Evolutionary conservation across 2,797 vertebrate genomes (phyloP).

Genomic region (Enoplosus armatus): DNA sequence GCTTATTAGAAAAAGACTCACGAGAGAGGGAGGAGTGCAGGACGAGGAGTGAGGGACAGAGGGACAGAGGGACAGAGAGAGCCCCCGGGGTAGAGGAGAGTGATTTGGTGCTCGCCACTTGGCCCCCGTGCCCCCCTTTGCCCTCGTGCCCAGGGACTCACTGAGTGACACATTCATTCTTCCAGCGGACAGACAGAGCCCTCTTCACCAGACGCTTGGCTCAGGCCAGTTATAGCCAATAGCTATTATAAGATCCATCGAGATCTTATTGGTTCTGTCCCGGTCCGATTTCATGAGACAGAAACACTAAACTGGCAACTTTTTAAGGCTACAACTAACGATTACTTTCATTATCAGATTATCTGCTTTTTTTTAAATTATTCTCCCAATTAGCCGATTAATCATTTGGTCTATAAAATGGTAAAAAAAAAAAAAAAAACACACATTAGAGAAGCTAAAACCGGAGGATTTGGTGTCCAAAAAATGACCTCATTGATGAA

Average conservation of each 20-base stretch:
- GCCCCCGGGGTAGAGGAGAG: constrained; percentile 74
- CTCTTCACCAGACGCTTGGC: constrained; percentile 73
- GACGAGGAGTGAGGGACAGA: constrained; percentile 53
- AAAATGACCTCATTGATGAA: neutral
- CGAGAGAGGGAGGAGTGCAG: constrained; percentile 75
- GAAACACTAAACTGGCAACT: constrained; percentile 26
- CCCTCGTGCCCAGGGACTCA: constrained; percentile 77
- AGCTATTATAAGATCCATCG: constrained; percentile 63
- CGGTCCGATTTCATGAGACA: constrained; percentile 37
- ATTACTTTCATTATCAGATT: neutral
- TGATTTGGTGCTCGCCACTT: constrained; percentile 85
- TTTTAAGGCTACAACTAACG: no score
- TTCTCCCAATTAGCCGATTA: no score
- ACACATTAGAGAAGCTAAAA: neutral
- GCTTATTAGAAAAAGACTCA: constrained; percentile 82
- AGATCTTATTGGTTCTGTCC: constrained; percentile 47
- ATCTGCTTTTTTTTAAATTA: neutral
- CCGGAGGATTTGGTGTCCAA: neutral
- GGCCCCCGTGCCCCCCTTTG: constrained; percentile 74
- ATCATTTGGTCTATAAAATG: neutral
- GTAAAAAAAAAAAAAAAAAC: neutral
- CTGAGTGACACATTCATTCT: constrained; percentile 82
- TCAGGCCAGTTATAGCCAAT: constrained; percentile 56
- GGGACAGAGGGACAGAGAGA: constrained; percentile 67
- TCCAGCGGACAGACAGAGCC: constrained; percentile 72